Percentiles rank a stretch among this genome's conserved stretches.
These are phyloP conservation scores for Oncorhynchus nerka DNA, from an alignment of 2,113 vertebrate genomes.

Conservation along the genomic window DNA sequence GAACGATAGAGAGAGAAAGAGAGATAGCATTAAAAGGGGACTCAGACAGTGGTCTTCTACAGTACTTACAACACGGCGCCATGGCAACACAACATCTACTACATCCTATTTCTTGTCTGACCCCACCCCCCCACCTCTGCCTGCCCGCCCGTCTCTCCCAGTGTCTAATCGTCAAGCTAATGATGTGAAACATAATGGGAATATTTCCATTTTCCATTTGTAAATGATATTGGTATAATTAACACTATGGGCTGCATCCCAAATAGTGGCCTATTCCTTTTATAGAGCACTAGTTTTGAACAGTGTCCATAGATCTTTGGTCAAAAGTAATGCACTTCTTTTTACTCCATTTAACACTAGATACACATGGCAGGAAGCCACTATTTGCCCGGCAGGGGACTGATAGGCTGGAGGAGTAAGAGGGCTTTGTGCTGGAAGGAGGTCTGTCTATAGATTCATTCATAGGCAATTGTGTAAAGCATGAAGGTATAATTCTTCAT, in stretches of 20 bases:
- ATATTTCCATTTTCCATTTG: constrained; percentile 60
- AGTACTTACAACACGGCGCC: neutral
- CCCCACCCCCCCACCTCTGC: neutral
- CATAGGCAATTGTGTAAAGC: neutral
- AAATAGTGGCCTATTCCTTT: too few relatives aligned
- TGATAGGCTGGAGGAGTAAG: constrained; percentile 2
- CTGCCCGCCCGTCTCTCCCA: neutral
- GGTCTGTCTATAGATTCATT: neutral
- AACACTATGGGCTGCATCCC: constrained; percentile 8
- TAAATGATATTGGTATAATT: constrained; percentile 62
- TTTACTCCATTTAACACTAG: too few relatives aligned
- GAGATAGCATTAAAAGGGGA: too few relatives aligned
- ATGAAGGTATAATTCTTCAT: neutral
- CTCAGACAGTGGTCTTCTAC: too few relatives aligned
- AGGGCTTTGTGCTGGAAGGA: neutral
- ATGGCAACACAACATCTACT: constrained; percentile 28
- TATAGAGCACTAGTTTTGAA: too few relatives aligned
- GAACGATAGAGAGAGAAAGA: neutral
- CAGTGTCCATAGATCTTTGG: too few relatives aligned
- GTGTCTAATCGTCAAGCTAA: constrained; percentile 36
- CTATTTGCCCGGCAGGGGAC: constrained; percentile 11
- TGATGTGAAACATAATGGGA: constrained; percentile 41
- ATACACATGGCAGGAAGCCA: too few relatives aligned
- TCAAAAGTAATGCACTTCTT: too few relatives aligned
- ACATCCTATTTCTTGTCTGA: constrained; percentile 21